phyloP scores from a whole-genome alignment of 2,888 invertebrate species.

The Digitonthophagus gazella region DNA sequence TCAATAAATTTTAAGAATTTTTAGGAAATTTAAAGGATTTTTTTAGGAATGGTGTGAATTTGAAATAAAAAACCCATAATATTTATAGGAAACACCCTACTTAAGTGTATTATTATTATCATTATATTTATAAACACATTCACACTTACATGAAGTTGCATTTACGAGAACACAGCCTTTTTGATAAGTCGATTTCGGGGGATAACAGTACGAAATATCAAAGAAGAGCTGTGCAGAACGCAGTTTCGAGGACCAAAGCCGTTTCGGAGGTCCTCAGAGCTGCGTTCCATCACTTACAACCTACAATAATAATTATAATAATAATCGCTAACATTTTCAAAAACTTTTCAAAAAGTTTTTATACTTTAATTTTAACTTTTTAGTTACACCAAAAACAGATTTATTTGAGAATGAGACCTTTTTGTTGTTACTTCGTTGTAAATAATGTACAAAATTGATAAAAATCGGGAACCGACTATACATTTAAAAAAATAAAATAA shows the following conservation, averaged over 20 bases:
- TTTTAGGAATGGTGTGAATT: not conserved
- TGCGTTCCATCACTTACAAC: conserved; percentile 38
- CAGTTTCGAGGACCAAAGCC: conserved; percentile 36
- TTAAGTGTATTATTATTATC: conserved; percentile 38
- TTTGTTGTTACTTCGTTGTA: conserved; percentile 47
- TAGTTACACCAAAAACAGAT: conserved; percentile 41
- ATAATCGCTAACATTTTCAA: conserved; percentile 38
- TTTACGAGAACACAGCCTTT: conserved; percentile 47
- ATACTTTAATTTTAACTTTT: conserved; percentile 20
- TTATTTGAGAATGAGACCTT: no score
- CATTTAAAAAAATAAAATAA: conserved; percentile 16
- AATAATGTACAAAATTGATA: conserved; percentile 43
- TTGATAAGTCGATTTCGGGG: conserved; percentile 47
- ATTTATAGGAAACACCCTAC: conserved; percentile 45
- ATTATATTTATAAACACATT: conserved; percentile 52
- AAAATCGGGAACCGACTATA: conserved; percentile 25
- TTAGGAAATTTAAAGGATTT: no score
- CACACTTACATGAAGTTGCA: conserved; percentile 50
- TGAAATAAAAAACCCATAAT: conserved; percentile 26
- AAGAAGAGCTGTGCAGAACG: conserved; percentile 43
- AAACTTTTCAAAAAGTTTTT: no score
- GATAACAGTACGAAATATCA: conserved; percentile 44
- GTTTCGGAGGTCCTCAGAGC: conserved; percentile 34
- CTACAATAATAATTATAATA: conserved; percentile 6
- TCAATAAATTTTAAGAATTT: no score